These are phyloP conservation scores for Potorous gilbertii DNA, from an alignment of 2,797 vertebrate genomes.

Conservation along the genomic window DNA sequence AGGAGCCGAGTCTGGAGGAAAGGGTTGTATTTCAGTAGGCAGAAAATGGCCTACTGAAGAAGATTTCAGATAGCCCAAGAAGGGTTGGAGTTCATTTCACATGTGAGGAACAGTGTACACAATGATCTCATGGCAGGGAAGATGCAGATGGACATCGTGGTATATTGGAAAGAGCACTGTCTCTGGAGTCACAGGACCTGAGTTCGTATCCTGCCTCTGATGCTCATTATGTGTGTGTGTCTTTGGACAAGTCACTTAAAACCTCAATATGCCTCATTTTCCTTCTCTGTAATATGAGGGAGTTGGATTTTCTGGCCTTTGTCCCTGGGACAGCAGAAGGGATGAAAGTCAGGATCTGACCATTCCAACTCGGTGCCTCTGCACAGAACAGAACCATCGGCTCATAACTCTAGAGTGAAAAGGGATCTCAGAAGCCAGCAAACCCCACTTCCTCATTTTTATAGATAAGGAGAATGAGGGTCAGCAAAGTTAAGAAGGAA, in stretches of 20 bases:
- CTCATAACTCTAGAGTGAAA: neutral
- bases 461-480: neutral
- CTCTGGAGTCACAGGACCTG: neutral
- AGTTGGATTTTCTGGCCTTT: neutral
- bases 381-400: neutral
- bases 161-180: neutral
- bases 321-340: neutral
- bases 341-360: neutral
- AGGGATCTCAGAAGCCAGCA: neutral
- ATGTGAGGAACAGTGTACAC: neutral
- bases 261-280: neutral
- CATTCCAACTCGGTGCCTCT: neutral
- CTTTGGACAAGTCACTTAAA: neutral
- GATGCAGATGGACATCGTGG: neutral
- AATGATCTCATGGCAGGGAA: neutral
- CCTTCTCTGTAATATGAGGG: neutral
- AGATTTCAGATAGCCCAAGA: neutral
- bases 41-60: neutral
- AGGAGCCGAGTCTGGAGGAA: neutral
- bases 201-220: neutral
- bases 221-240: neutral
- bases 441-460: neutral
- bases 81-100: neutral
- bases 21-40: neutral
- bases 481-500: neutral